Evolutionary conservation across 2,888 invertebrate genomes (phyloP), one percentile per base, ranked within the genome.

Genomic region (Drosophila cognata): DNA sequence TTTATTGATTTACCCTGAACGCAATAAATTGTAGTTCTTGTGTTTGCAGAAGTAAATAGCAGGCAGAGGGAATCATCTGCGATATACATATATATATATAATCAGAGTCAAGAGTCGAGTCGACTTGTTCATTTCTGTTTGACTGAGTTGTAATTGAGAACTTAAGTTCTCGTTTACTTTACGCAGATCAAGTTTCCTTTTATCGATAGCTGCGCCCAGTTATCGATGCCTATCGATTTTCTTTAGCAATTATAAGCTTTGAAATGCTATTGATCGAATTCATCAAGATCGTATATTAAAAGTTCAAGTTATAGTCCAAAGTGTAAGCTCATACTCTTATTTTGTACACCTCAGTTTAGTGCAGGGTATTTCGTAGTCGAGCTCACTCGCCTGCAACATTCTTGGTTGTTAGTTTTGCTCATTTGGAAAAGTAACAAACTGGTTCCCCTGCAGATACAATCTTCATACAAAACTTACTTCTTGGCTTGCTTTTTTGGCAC

Each of bases 301-400:
- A 21, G 0, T 0, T 0, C 7, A 21, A 43, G 43, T 11, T 21
- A 5, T 21, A 21, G 2, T 2, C 1, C 2, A 25, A 16, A 1
- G 16, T 4, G 16, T 16, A 16, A 8, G 16, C 25, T 16, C 25
- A 25, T 46, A 4, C 7, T 25, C 46, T 8, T 0, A 6, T 13
- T 46, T 46, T 2, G 1, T 4, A 2, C 21, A 7, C 13, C 21
- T 21, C 4, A 21, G 16, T 8, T 16, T 0, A 4, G 16, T 16
- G 8, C 16, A 46, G 16, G 46, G 46, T 46, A 46, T 25, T 8
- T 1, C 4, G 25, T 8, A 25, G 25, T 46, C 25, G 16, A 16
- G 46, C 16, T 25, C 4, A 4, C 4, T 4, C 16, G 21, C 25
- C 46, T 16, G 0, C 46, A 16, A 46, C 21, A 8, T 25, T 46